phyloP scores from a whole-genome alignment of 2,888 invertebrate species.

The Athripsodes cinereus region DNA sequence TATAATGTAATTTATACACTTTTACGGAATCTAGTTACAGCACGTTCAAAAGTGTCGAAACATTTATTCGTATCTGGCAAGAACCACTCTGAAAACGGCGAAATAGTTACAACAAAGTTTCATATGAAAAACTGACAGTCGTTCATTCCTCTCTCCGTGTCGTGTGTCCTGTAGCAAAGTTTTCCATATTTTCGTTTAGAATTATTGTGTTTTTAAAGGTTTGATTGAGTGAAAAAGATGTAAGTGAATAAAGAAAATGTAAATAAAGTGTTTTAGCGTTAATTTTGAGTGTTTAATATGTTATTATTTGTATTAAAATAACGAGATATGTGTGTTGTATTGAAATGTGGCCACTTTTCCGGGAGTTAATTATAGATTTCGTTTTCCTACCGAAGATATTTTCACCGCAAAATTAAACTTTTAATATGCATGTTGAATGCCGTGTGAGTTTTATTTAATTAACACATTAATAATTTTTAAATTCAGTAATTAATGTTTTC shows the following conservation, averaged over 20 bases:
- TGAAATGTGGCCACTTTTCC: background rate
- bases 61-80: background rate
- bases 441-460: background rate
- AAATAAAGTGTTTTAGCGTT: background rate
- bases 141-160: background rate
- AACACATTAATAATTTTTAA: background rate
- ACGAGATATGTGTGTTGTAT: background rate
- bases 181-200: background rate
- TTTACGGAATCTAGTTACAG: background rate
- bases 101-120: background rate
- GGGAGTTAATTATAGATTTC: slow-evolving; percentile 1
- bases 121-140: background rate
- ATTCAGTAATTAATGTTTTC: background rate
- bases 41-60: background rate
- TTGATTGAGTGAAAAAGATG: background rate
- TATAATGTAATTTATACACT: too few relatives aligned
- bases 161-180: background rate
- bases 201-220: background rate
- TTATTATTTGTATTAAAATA: background rate
- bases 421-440: background rate
- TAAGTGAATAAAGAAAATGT: background rate
- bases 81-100: background rate
- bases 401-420: background rate
- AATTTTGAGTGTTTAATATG: background rate
- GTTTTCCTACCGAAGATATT: background rate